Conservation (phyloP, 2,113 vertebrate species). For the Stomatorhinus ivindoensis region DNA sequence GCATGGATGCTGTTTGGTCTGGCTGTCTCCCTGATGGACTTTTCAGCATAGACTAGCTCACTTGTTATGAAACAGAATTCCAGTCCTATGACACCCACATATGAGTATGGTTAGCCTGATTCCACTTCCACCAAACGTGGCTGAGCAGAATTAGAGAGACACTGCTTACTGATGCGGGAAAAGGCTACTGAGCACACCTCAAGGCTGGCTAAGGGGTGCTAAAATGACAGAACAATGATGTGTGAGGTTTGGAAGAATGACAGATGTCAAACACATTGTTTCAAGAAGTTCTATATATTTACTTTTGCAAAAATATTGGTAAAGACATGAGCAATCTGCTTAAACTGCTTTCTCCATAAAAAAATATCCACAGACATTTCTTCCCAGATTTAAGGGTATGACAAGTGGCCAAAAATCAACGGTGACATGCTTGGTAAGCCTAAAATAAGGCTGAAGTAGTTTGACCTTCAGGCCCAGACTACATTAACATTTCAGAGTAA, state of each 20-base stretch:
- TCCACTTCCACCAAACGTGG: background rate
- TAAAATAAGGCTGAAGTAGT: constrained; percentile 25
- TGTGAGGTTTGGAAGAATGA: background rate
- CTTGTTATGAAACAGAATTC: background rate
- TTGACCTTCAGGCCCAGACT: constrained; percentile 26
- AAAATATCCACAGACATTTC: background rate
- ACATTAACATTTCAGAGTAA: constrained; percentile 43
- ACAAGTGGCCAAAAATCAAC: background rate
- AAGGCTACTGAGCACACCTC: background rate
- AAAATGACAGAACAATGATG: background rate
- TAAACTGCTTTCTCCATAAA: background rate
- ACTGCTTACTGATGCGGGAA: background rate
- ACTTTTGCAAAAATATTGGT: background rate
- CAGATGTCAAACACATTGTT: background rate
- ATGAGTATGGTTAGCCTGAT: background rate
- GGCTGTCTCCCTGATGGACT: background rate
- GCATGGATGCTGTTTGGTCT: background rate
- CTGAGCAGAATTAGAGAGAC: background rate
- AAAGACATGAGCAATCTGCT: background rate
- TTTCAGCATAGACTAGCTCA: background rate
- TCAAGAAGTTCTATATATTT: background rate
- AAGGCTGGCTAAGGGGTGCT: background rate
- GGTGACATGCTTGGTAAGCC: constrained; percentile 22
- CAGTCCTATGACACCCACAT: background rate
- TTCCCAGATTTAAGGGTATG: background rate